Evolutionary conservation across 2,888 invertebrate species (phyloP).

Genomic region (Caenorhabditis panamensis): DNA sequence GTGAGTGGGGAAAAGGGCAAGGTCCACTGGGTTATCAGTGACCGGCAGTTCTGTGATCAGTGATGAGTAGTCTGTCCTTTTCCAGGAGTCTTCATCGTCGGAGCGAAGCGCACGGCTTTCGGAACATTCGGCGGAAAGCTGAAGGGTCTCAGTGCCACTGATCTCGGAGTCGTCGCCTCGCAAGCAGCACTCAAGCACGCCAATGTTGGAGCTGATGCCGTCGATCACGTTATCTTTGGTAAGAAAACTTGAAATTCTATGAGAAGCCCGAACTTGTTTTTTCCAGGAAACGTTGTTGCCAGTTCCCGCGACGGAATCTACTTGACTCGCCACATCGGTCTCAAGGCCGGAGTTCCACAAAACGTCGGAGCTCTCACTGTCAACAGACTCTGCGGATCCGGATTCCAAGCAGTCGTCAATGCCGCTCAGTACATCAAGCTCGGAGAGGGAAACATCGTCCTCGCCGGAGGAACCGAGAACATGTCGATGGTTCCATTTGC

Average conservation of each 20-base stretch:
- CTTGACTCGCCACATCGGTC: slow-evolving; percentile 90
- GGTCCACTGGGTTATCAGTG: neutral
- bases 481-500: slow-evolving; percentile 92
- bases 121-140: slow-evolving; percentile 90
- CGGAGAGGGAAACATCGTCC: slow-evolving; percentile 69
- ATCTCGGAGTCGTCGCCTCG: slow-evolving; percentile 86
- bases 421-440: slow-evolving; percentile 69
- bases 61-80: slow-evolving; percentile 12
- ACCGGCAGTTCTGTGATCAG: slow-evolving; percentile 17
- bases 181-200: slow-evolving; percentile 85
- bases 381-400: slow-evolving; percentile 96
- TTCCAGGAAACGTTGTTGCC: slow-evolving; percentile 83
- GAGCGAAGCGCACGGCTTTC: slow-evolving; percentile 96
- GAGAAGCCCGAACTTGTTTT: too few relatives aligned
- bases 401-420: slow-evolving; percentile 94
- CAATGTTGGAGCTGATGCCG: slow-evolving; percentile 88
- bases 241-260: slow-evolving; percentile 80
- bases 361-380: slow-evolving; percentile 91
- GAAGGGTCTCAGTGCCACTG: slow-evolving; percentile 83
- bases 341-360: slow-evolving; percentile 89
- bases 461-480: slow-evolving; percentile 87
- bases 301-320: slow-evolving; percentile 90
- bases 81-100: slow-evolving; percentile 85
- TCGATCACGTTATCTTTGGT: slow-evolving; percentile 93
- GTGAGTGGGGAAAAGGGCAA: slow-evolving; percentile 19